phyloP scores from a whole-genome alignment of 2,113 vertebrate species.

The Lipotes vexillifer region DNA sequence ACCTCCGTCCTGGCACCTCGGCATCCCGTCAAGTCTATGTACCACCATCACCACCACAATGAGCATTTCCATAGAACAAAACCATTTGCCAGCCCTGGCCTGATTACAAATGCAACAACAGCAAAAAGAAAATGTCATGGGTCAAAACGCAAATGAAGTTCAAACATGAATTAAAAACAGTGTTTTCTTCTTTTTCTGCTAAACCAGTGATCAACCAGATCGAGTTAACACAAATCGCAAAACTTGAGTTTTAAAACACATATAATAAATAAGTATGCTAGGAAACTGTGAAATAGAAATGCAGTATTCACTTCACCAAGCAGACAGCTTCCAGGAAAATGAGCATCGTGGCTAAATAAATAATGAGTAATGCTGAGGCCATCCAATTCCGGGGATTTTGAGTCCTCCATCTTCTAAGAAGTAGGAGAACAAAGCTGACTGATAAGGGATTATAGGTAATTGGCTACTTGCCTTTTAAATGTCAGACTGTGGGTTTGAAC shows the following conservation, averaged over 20 bases:
- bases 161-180: background rate
- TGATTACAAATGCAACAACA: background rate
- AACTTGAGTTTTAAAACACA: background rate
- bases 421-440: constrained; percentile 41
- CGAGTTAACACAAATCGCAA: background rate
- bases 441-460: constrained; percentile 21
- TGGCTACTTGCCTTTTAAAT: constrained; percentile 51
- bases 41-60: rapidly evolving
- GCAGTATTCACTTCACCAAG: constrained; percentile 14
- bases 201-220: background rate
- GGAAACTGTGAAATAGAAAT: background rate
- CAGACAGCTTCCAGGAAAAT: constrained; percentile 57
- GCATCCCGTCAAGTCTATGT: background rate
- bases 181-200: background rate
- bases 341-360: constrained; percentile 43
- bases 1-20: background rate
- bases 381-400: constrained; percentile 25
- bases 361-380: background rate
- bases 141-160: background rate
- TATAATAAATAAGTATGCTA: background rate
- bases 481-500: constrained; percentile 32
- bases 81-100: background rate
- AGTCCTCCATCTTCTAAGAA: constrained; percentile 4
- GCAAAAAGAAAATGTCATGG: background rate
- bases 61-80: background rate